Base-by-base conservation (phyloP, 2,113 vertebrate genomes). In the Podarcis raffonei region DNA sequence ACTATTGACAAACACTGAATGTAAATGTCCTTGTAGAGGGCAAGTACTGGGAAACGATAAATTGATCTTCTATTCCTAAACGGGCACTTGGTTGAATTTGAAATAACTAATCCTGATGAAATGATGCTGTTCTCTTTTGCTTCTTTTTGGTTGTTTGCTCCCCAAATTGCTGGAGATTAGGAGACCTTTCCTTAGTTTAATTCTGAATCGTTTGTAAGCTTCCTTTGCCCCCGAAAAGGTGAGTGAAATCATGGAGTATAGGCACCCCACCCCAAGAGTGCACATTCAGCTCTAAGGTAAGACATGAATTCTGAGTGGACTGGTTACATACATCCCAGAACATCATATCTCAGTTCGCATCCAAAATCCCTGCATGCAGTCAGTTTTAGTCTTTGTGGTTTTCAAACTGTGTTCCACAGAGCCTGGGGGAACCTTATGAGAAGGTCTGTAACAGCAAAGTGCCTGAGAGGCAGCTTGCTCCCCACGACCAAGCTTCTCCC, bases 1-100 rank as follows among this genome's bases (percentile, higher is more conserved):
- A 96, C 97, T 96, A 96, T 95, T 95, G 96, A 95, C 93, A 94
- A 95, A 95, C 96, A 92, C 96, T 97, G 97, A 97, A 97, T 97
- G 97, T 97, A 97, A 95, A 81, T 71, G 88, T 22, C 88, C 91
- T 15, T 13, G 74, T 68, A 2, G 90, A 66, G 81, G 93, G 93
- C 87, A 37, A 93, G 93, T 92, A 83, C 93, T 82, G 92, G 92
- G 92, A 92, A 89, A 84, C 90, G 32, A 72, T 80, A 83, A 68
- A 42, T 35, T 42, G 90, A 88, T 77, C 72, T 83, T 75, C 20
- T 79, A 74, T 83, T 86, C 80, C 85, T 71, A 6, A 11, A 76
- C 42, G 86, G 75, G 90, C 90, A 15, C 86, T 81, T 80, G 68
- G 13, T 1, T 1, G n/a, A 83, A 78, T 74, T 85, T 87, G 30